phyloP scores from a whole-genome alignment of 1,140 invertebrate genomes.

The Micrasema minimum region DNA sequence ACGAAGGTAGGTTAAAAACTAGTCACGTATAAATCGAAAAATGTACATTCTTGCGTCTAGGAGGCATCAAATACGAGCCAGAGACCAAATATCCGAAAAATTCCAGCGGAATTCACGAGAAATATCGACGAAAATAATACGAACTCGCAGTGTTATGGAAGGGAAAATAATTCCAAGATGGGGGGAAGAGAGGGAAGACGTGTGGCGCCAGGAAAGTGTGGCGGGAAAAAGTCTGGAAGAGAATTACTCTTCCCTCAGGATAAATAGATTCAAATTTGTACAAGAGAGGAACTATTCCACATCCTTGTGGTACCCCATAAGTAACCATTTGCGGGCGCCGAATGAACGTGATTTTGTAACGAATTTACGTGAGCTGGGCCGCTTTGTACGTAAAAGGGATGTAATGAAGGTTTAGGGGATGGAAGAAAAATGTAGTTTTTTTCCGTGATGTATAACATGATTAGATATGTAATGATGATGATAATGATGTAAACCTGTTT shows the following conservation, averaged over 20 bases:
- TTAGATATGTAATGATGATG: too few species aligned
- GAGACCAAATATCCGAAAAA: not conserved
- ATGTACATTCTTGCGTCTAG: too few species aligned
- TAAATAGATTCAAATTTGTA: conserved; percentile 32
- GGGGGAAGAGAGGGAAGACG: not conserved
- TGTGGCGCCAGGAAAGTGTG: conserved; percentile 12
- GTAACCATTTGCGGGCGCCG: not conserved
- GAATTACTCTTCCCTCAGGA: conserved; percentile 2
- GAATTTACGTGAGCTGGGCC: not conserved
- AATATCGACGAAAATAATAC: conserved; percentile 5
- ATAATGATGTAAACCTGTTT: too few species aligned
- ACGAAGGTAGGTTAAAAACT: too few species aligned
- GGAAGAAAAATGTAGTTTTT: too few species aligned
- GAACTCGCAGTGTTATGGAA: not conserved
- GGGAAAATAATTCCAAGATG: not conserved
- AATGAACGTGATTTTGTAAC: conserved; percentile 17
- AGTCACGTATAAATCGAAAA: too few species aligned
- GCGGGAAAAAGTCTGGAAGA: not conserved
- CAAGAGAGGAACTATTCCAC: not conserved
- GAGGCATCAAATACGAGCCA: not conserved
- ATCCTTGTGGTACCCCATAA: conserved; percentile 18
- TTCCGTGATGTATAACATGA: too few species aligned
- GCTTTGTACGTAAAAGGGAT: too few species aligned
- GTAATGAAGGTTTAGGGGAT: too few species aligned
- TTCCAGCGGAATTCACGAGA: not conserved